phyloP scores from a whole-genome alignment of 2,888 invertebrate genomes.

The Spialia ferax region DNA sequence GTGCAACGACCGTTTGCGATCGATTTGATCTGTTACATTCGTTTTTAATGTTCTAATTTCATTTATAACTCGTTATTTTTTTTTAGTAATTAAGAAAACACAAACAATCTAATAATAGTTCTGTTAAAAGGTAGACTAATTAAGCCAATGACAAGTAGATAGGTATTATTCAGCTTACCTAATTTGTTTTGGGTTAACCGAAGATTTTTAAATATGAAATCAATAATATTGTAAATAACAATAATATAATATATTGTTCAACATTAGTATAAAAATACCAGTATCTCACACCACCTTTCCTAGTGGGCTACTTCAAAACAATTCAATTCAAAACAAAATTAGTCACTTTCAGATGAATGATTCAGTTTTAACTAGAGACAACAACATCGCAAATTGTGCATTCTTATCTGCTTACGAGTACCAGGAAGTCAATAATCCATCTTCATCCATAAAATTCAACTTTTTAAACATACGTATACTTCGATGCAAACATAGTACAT shows the following conservation, averaged over 20 bases:
- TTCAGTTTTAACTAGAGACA: conserved; percentile 3
- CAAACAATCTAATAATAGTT: too few relatives aligned
- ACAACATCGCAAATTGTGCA: background rate
- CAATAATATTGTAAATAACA: too few relatives aligned
- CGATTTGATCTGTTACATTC: background rate
- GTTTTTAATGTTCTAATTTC: background rate
- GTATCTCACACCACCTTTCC: background rate
- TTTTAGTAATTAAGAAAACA: too few relatives aligned
- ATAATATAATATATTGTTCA: too few relatives aligned
- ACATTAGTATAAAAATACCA: too few relatives aligned
- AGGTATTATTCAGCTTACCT: too few relatives aligned
- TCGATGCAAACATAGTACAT: too few relatives aligned
- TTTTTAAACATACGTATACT: background rate
- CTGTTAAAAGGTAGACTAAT: too few relatives aligned
- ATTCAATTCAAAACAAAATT: background rate
- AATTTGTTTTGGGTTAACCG: too few relatives aligned
- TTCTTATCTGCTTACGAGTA: conserved; percentile 3
- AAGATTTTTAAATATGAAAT: too few relatives aligned
- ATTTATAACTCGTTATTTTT: background rate
- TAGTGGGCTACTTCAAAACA: background rate
- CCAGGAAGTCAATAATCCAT: conserved; percentile 11
- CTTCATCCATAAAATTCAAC: background rate
- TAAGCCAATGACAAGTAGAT: too few relatives aligned
- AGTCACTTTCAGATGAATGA: background rate
- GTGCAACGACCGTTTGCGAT: background rate